phyloP scores from a whole-genome alignment of 2,888 invertebrate species.

The Tetropium fuscum region DNA sequence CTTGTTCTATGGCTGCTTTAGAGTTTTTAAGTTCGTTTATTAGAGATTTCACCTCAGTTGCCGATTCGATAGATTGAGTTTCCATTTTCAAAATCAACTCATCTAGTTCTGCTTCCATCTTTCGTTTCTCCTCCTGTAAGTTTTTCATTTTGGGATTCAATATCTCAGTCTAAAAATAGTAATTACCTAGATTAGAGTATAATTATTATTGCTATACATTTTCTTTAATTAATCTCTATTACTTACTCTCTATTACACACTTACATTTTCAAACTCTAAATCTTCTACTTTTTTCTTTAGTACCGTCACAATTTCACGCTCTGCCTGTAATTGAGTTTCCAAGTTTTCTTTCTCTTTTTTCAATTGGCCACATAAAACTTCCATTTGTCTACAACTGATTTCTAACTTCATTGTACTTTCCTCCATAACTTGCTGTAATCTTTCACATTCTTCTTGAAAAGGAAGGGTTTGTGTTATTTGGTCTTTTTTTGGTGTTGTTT shows the following conservation, averaged over 20 bases:
- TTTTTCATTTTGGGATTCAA: conserved; percentile 39
- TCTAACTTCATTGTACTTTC: conserved; percentile 61
- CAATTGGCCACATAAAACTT: conserved; percentile 57
- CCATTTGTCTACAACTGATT: conserved; percentile 60
- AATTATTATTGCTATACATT: too few species aligned
- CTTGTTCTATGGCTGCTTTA: conserved; percentile 54
- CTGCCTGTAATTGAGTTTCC: conserved; percentile 54
- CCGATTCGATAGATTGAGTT: conserved; percentile 40
- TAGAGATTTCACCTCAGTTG: conserved; percentile 52
- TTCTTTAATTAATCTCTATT: too few species aligned
- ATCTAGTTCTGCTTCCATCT: conserved; percentile 40
- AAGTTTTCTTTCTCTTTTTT: conserved; percentile 60
- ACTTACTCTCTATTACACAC: too few species aligned
- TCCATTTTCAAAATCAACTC: conserved; percentile 48
- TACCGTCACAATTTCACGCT: conserved; percentile 52
- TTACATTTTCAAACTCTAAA: conserved; percentile 55
- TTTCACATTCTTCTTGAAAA: conserved; percentile 53
- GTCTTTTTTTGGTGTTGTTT: too few species aligned
- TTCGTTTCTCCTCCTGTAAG: conserved; percentile 49
- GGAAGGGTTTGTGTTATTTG: conserved; percentile 54
- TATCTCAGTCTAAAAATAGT: conserved; percentile 42
- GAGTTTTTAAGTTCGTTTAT: conserved; percentile 56
- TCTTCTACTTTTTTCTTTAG: conserved; percentile 57
- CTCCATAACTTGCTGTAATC: conserved; percentile 60
- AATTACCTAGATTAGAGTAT: too few species aligned